Evolutionary conservation across 2,113 vertebrate species (phyloP).

Genomic region (Vireo altiloquus): DNA sequence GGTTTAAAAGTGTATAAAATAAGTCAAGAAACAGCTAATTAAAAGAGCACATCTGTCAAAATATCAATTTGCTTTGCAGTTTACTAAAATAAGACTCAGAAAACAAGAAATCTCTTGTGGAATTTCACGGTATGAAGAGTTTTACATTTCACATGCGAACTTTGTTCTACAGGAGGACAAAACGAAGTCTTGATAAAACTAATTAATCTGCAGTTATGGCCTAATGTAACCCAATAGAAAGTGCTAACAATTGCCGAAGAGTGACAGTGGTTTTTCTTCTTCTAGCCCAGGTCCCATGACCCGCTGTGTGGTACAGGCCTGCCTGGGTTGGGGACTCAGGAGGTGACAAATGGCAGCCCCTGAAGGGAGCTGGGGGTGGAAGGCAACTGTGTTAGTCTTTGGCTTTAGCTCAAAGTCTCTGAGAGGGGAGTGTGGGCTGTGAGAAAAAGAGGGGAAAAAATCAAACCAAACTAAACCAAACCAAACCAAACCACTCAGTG

Average conservation of each 20-base stretch:
- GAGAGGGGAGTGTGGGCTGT: background rate
- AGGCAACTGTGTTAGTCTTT: rapidly evolving
- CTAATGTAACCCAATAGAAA: background rate
- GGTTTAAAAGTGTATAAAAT: background rate
- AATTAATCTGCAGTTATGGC: background rate
- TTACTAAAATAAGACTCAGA: background rate
- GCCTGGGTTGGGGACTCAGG: rapidly evolving
- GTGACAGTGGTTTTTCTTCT: background rate
- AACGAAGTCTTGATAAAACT: background rate
- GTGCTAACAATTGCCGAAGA: background rate
- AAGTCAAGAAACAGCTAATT: background rate
- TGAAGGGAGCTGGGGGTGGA: background rate
- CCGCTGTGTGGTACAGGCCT: rapidly evolving
- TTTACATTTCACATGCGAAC: background rate
- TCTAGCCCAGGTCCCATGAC: background rate
- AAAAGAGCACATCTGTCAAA: background rate
- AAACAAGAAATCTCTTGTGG: background rate
- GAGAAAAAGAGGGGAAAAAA: background rate
- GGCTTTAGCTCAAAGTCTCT: background rate
- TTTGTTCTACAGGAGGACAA: background rate
- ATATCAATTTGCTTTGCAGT: background rate
- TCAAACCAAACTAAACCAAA: rapidly evolving
- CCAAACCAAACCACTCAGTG: rapidly evolving
- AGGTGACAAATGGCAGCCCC: background rate
- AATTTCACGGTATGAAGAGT: background rate